Conservation (phyloP, 2,797 vertebrate genomes). For the Cyprinella venusta region DNA sequence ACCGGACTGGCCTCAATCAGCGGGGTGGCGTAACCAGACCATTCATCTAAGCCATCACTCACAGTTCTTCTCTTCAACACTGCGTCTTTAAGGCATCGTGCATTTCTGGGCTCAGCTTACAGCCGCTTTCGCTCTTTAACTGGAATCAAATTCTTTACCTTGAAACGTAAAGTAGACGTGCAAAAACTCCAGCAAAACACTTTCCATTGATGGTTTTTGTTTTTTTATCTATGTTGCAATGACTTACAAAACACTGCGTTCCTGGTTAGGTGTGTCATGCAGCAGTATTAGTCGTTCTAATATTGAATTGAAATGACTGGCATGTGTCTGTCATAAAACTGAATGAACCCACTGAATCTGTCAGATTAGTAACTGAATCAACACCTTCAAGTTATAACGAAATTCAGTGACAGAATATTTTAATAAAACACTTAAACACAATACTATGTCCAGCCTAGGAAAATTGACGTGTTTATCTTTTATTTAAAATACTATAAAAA, state of each 20-base stretch:
- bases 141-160: not conserved
- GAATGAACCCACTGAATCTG: not conserved
- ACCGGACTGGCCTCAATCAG: slow-evolving; percentile 35
- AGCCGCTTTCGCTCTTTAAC: slow-evolving; percentile 6
- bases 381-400: not conserved
- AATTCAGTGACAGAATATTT: not conserved
- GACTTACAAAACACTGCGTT: slow-evolving; percentile 32
- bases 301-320: not conserved
- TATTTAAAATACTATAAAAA: too few relatives aligned
- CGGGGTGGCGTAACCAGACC: slow-evolving; percentile 35
- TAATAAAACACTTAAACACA: not conserved
- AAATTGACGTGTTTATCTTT: not conserved
- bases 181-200: slow-evolving; percentile 4
- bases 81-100: not conserved
- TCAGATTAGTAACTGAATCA: not conserved
- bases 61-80: slow-evolving; percentile 28
- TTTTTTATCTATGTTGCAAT: slow-evolving; percentile 9
- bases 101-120: slow-evolving; percentile 33
- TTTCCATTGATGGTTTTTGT: not conserved
- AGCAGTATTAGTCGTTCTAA: not conserved
- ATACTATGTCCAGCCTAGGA: too few relatives aligned
- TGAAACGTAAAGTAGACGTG: slow-evolving; percentile 45
- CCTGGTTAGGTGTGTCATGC: not conserved
- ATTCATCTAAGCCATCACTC: slow-evolving; percentile 44
- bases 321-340: not conserved